Evolutionary conservation across 2,797 vertebrate species (phyloP), one percentile per base, ranked within the genome.

Genomic region (Sternotherus odoratus): DNA sequence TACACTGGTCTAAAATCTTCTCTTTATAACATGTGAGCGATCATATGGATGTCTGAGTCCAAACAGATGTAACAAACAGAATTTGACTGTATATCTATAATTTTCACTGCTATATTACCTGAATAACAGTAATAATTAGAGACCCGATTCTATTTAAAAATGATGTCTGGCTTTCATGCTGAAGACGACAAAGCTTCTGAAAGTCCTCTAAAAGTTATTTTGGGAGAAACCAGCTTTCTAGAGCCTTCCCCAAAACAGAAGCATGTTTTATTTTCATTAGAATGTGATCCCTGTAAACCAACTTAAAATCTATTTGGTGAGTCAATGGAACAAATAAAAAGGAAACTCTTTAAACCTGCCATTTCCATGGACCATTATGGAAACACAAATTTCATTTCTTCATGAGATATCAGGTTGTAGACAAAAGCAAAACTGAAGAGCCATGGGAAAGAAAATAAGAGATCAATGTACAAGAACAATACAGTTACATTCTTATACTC

Each of bases 171-270:
- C 92, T 80, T 66, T 83, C 86, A 79, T 49, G 2, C 3, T 23
- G 53, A 9, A 83, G 24, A 88, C 82, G 90, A 85, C 78, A 79
- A 88, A 88, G 53, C n/a, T 88, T 16, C 88, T 85, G 83, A 91
- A 92, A 82, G 11, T 74, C 39, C 54, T 72, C 78, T 87, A 78
- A 77, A 75, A 79, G 49, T 60, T 77, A n/a, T 54, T 1, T 15
- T 30, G 39, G 69, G 85, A 57, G 77, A 88, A 92, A 1, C n/a
- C 79, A 86, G 72, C 83, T 85, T 79, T 82, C 15, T 15, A 78
- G 90, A 95, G 43, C 86, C 30, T 60, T 5, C 54, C 80, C 33
- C 36, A 24, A 46, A 86, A 88, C 28, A 54, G 77, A 82, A 72
- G 54, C 72, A 72, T 77, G 82, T 83, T 80, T 57, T 77, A 77